Conservation (phyloP, 2,797 vertebrate species). For the Champsocephalus gunnari region DNA sequence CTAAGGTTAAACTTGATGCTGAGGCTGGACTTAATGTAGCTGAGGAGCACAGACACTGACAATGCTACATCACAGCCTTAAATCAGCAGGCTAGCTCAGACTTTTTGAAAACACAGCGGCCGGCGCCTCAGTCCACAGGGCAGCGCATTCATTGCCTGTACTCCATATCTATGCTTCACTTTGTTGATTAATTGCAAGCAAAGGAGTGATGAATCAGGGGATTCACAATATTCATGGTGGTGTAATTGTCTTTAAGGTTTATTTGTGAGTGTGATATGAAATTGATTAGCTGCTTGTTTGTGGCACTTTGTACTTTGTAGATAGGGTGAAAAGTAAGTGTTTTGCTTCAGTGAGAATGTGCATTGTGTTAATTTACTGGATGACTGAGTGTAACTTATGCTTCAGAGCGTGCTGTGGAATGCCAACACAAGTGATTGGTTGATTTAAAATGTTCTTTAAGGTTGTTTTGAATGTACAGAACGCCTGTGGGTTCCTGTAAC, state of each 20-base stretch:
- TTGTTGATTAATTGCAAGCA: constrained; percentile 45
- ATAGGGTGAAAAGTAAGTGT: constrained; percentile 2
- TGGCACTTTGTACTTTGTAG: constrained; percentile 58
- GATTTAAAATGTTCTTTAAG: constrained; percentile 40
- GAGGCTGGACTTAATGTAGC: constrained; percentile 51
- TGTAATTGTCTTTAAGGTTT: constrained; percentile 58
- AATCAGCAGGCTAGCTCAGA: constrained; percentile 24
- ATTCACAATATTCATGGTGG: constrained; percentile 19
- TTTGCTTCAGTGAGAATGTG: constrained; percentile 45
- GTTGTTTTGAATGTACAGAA: constrained; percentile 39
- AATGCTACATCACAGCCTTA: constrained; percentile 14
- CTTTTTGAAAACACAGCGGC: constrained; percentile 17
- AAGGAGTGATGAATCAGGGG: constrained; percentile 45
- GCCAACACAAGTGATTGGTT: constrained; percentile 34
- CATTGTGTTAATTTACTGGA: constrained; percentile 39
- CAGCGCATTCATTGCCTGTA: constrained; percentile 41
- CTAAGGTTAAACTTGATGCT: constrained; percentile 35
- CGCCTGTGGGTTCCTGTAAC: constrained; percentile 38
- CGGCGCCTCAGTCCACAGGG: constrained; percentile 26
- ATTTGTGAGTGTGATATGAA: constrained; percentile 31
- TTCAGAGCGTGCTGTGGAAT: constrained; percentile 49
- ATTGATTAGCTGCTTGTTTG: constrained; percentile 57
- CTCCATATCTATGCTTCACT: constrained; percentile 60
- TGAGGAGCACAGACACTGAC: constrained; percentile 11
- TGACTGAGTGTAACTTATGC: constrained; percentile 72